A percentile compares a stretch with the other conserved stretches of the same genome.
Conservation (phyloP, 2,888 invertebrate species). For the Gonocerus acuteangulatus region DNA sequence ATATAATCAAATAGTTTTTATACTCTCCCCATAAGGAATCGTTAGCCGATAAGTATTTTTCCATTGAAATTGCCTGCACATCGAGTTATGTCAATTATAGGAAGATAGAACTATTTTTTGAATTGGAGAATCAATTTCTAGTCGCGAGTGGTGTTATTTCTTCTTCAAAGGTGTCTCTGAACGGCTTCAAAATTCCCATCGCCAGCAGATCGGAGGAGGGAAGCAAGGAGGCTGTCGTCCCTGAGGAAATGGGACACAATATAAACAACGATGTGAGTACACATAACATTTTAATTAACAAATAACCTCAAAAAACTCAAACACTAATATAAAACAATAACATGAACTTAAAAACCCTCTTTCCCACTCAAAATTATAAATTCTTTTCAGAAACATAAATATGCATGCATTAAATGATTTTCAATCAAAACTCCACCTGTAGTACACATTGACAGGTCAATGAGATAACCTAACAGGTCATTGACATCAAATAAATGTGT, state of each 20-base stretch:
- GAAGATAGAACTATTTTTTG: background rate
- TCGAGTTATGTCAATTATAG: background rate
- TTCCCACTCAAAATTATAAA: too few relatives aligned
- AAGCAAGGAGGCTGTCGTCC: conserved; percentile 33
- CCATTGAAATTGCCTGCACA: background rate
- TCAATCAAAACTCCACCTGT: too few relatives aligned
- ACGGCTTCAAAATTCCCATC: conserved; percentile 38
- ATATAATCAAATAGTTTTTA: too few relatives aligned
- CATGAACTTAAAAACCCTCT: too few relatives aligned
- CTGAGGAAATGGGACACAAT: conserved; percentile 38
- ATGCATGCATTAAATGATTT: too few relatives aligned
- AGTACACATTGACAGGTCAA: too few relatives aligned
- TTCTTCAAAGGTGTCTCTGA: conserved; percentile 7
- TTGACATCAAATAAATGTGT: too few relatives aligned
- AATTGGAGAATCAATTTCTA: background rate
- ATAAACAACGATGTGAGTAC: conserved; percentile 31
- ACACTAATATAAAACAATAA: too few relatives aligned
- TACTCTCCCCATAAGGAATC: too few relatives aligned
- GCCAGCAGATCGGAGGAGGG: conserved; percentile 33
- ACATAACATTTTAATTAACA: background rate
- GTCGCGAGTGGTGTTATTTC: background rate
- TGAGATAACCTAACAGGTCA: too few relatives aligned
- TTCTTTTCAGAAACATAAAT: too few relatives aligned
- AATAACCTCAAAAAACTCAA: background rate
- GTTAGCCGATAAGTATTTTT: too few relatives aligned